phyloP scores from a whole-genome alignment of 2,888 invertebrate species.

The Plagiodera versicolora region DNA sequence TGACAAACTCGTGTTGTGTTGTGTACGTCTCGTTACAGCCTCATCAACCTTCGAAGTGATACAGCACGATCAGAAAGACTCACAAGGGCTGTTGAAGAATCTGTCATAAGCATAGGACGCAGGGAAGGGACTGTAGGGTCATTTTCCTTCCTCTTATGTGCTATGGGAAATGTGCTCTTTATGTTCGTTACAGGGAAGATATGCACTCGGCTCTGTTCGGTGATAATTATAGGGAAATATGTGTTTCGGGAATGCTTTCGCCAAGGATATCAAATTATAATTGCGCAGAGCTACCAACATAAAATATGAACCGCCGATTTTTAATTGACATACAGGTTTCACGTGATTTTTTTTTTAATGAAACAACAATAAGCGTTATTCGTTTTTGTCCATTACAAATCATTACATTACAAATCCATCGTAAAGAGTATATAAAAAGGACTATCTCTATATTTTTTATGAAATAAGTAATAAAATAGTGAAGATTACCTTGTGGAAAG shows the following conservation, averaged over 20 bases:
- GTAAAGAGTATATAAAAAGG: too few species aligned
- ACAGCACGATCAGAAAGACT: conserved; percentile 18
- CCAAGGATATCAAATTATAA: conserved; percentile 1
- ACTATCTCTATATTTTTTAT: too few species aligned
- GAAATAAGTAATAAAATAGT: too few species aligned
- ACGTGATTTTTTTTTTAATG: too few species aligned
- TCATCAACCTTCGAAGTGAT: conserved; percentile 39
- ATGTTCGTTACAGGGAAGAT: neutral
- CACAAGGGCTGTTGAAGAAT: conserved; percentile 13
- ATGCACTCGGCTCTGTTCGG: neutral
- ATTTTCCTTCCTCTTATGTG: conserved; percentile 10
- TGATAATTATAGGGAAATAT: neutral
- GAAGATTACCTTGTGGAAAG: too few species aligned
- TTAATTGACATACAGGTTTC: too few species aligned
- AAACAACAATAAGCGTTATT: too few species aligned
- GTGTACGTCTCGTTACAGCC: conserved; percentile 40
- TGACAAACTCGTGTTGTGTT: conserved; percentile 39
- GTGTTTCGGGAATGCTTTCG: neutral
- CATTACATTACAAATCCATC: too few species aligned
- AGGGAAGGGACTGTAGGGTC: conserved; percentile 12
- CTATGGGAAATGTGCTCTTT: conserved; percentile 5
- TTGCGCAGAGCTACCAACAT: neutral
- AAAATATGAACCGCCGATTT: too few species aligned
- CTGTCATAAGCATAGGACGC: conserved; percentile 10
- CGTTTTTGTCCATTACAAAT: too few species aligned